Percentiles rank a stretch among this genome's conserved stretches.
phyloP scores from a whole-genome alignment of 2,888 invertebrate species.

The Pandemis heparana region DNA sequence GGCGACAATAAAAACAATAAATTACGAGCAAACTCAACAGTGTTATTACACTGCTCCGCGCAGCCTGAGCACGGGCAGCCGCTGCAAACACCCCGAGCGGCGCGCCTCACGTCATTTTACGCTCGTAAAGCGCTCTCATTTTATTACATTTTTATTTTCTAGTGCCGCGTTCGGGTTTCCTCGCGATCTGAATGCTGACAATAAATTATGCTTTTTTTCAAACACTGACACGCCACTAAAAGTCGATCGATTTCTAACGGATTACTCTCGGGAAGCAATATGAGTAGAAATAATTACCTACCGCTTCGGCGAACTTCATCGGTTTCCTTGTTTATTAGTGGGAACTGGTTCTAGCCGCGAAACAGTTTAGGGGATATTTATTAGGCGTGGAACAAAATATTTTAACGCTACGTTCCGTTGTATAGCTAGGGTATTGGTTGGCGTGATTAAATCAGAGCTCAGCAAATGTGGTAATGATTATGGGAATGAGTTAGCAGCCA shows the following conservation, averaged over 20 bases:
- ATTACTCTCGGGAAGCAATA: slow-evolving; percentile 81
- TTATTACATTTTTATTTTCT: slow-evolving; percentile 85
- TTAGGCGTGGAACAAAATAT: slow-evolving; percentile 42
- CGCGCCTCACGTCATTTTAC: slow-evolving; percentile 81
- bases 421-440: slow-evolving; percentile 11
- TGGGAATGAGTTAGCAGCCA: slow-evolving; percentile 17
- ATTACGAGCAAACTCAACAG: slow-evolving; percentile 73
- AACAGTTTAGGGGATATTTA: slow-evolving; percentile 56
- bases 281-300: slow-evolving; percentile 78
- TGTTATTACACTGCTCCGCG: slow-evolving; percentile 48
- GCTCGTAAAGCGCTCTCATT: slow-evolving; percentile 83
- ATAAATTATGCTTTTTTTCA: slow-evolving; percentile 84
- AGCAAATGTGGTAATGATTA: slow-evolving; percentile 35
- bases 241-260: slow-evolving; percentile 85
- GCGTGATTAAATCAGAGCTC: slow-evolving; percentile 23
- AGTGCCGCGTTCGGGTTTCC: slow-evolving; percentile 81
- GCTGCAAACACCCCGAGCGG: slow-evolving; percentile 65
- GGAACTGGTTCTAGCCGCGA: slow-evolving; percentile 71
- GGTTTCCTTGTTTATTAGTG: slow-evolving; percentile 82
- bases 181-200: slow-evolving; percentile 82
- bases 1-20: slow-evolving; percentile 79
- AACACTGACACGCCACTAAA: slow-evolving; percentile 85
- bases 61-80: not conserved
- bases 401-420: slow-evolving; percentile 10
- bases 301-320: slow-evolving; percentile 78